A percentile compares a stretch with the other conserved stretches of the same genome.
Conservation (phyloP, 2,113 vertebrate genomes). For the Nothobranchius furzeri region DNA sequence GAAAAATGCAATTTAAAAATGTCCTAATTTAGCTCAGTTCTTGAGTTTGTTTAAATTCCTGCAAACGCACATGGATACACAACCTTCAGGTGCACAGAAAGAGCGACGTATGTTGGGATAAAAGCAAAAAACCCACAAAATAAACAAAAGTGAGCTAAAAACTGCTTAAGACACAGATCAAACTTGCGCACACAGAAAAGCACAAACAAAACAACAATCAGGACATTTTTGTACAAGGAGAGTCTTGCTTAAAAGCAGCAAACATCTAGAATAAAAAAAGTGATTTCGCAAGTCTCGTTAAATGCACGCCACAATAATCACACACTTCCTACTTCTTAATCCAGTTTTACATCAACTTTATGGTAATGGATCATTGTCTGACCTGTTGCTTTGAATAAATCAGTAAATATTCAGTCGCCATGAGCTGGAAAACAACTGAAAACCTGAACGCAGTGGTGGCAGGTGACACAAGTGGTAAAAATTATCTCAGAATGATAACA, state of each 20-base stretch:
- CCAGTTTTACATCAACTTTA: no score
- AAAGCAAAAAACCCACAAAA: conserved; percentile 31
- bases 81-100: conserved; percentile 1
- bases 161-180: conserved; percentile 65
- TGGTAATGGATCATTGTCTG: conserved; percentile 13
- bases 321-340: conserved; percentile 10
- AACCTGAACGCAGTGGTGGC: conserved; percentile 42
- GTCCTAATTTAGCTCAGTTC: neutral
- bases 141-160: conserved; percentile 51
- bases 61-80: neutral
- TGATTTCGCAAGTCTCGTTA: conserved; percentile 32
- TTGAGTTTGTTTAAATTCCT: neutral
- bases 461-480: conserved; percentile 47
- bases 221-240: conserved; percentile 48
- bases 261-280: conserved; percentile 26
- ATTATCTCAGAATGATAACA: conserved; percentile 31
- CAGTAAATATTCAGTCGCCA: conserved; percentile 25
- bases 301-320: conserved; percentile 50
- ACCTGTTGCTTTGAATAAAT: conserved; percentile 28
- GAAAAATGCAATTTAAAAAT: no score
- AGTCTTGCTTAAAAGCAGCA: conserved; percentile 44
- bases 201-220: conserved; percentile 50
- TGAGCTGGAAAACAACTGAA: conserved; percentile 24
- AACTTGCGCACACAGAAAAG: conserved; percentile 66
- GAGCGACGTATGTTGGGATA: conserved; percentile 14